Evolutionary conservation across 23 tunicate genomes (phyloP), one percentile per base, ranked within the genome.

Genomic region (Oikopleura dioica): DNA sequence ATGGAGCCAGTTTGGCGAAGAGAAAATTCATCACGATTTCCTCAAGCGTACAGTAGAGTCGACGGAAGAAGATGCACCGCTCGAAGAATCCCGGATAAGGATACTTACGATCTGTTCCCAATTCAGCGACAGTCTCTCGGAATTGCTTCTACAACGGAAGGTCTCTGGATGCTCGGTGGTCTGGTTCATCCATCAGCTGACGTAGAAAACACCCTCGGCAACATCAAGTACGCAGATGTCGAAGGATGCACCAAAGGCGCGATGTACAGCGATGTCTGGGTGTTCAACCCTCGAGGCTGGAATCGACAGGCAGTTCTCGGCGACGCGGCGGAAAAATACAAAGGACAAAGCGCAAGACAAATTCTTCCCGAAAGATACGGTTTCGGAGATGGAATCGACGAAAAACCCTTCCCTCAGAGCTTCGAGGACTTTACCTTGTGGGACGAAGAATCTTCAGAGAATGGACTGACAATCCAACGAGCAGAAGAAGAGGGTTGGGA

Each of bases 271-370:
- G 72, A 63, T 28, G 33, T 63, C 2, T 63, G 72, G 72, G 72
- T 63, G 5, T 63, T 63, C 26, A 63, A 63, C 72, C 72, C 72
- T 24, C 72, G 72, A 24, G 72, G 72, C 5, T 63, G 72, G 72
- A 63, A 28, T 63, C 72, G 72, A 21, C 4, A 23, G 26, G 33
- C 33, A 4, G 26, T 63, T 63, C 33, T 63, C 4, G 72, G 72
- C 33, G 33, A 63, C 26, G 29, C 72, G 2, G 2, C 4, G 33
- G 33, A 63, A 63, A 63, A 63, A 63, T 63, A 63, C 26, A 24
- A 16, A 16, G 5, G 5, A 12, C 2, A 21, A 28, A 28, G 5
- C 72, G 33, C 29, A 28, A 24, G 33, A 28, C 30, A 63, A 21
- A 63, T 44, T 63, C 33, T 63, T 21, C 32, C 72, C 33, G 30